Evolutionary conservation across 2,113 vertebrate species (phyloP).

Genomic region (Aptenodytes patagonicus): DNA sequence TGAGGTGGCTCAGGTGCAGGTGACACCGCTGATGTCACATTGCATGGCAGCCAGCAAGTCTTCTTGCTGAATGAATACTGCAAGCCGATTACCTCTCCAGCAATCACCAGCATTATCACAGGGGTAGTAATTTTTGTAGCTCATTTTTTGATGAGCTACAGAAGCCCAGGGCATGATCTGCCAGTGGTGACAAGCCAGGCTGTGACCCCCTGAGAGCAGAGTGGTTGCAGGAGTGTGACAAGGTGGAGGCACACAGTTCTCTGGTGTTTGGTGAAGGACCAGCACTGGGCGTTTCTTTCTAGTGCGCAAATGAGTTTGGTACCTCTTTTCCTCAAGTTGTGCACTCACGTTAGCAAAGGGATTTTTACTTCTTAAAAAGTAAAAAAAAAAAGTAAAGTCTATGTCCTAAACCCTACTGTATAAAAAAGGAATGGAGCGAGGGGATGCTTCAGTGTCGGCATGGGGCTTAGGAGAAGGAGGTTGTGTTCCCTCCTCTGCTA

Average conservation of each 20-base stretch:
- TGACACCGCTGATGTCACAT: background rate
- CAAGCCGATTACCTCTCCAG: background rate
- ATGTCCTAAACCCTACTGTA: background rate
- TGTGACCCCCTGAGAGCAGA: background rate
- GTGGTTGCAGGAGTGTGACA: background rate
- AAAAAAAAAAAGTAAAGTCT: background rate
- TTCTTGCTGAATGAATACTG: background rate
- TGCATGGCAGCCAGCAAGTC: background rate
- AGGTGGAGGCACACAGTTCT: background rate
- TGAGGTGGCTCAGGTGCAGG: background rate
- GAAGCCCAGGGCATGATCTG: background rate
- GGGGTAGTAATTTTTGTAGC: background rate
- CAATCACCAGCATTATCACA: background rate
- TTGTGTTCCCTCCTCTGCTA: background rate
- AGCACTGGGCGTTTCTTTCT: background rate
- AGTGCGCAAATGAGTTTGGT: background rate
- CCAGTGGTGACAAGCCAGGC: background rate
- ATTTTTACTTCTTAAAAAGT: background rate
- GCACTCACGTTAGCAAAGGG: background rate
- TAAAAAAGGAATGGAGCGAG: background rate
- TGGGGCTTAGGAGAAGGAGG: background rate
- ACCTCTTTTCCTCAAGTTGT: background rate
- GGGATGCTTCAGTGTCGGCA: background rate
- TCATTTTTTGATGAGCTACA: background rate
- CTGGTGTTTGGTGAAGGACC: background rate